Evolutionary conservation across 2,888 invertebrate species (phyloP).

Genomic region (Drosophila buzzatii): DNA sequence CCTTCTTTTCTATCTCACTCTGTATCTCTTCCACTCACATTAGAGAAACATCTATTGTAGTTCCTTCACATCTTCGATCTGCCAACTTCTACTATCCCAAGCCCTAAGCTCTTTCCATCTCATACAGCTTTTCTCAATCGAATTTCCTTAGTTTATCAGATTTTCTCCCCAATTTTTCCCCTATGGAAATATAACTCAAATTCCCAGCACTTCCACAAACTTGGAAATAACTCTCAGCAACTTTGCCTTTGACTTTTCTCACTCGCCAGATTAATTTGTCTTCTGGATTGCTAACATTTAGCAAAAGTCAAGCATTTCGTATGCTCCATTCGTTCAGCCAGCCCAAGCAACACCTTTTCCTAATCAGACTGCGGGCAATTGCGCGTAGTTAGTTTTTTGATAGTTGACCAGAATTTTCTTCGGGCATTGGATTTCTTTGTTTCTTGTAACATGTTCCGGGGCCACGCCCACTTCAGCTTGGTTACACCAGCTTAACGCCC

Average conservation of each 20-base stretch:
- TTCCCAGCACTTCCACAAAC: background rate
- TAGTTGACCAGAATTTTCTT: constrained; percentile 23
- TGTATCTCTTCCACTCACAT: too few species aligned
- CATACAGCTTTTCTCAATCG: background rate
- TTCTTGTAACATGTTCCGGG: constrained; percentile 46
- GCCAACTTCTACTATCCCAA: too few species aligned
- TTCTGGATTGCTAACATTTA: background rate
- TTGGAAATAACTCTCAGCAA: background rate
- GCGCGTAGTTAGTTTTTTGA: constrained; percentile 16
- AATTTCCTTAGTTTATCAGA: background rate
- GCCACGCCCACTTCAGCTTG: constrained; percentile 36
- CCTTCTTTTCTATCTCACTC: too few species aligned
- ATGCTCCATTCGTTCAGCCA: background rate
- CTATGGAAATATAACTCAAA: background rate
- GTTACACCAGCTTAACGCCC: constrained; percentile 44
- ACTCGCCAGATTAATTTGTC: constrained; percentile 2
- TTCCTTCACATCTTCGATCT: too few species aligned
- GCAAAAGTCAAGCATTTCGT: background rate
- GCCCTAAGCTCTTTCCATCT: accelerated
- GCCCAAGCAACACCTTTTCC: constrained; percentile 18
- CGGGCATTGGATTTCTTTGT: constrained; percentile 24
- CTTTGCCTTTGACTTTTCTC: background rate
- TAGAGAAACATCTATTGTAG: too few species aligned
- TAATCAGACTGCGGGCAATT: constrained; percentile 41
- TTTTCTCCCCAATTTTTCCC: background rate